Base-by-base conservation (phyloP, 2,797 vertebrate species). In the Myotis daubentonii region DNA sequence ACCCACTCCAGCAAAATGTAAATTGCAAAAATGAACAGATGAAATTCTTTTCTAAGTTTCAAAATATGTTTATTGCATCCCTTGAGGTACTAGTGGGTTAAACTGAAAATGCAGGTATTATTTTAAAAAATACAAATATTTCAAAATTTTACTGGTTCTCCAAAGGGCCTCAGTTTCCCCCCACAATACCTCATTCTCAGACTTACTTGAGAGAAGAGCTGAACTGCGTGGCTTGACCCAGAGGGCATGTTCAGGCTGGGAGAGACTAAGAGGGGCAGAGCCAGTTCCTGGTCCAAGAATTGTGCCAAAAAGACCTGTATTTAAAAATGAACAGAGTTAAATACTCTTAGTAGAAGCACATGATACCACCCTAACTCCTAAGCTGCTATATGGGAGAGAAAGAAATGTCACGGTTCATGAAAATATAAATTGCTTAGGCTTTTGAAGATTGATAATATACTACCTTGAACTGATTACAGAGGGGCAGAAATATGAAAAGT, bases 381-480 rank as follows among this genome's bases (percentile, higher is more conserved):
- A 95, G 83, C 65, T 87, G 57, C 72, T 83, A 2, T 62, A n/a
- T 6, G 28, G 11, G 91, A 87, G 74, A 94, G 49, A 70, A 62
- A 72, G 57, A 89, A 57, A 87, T 79, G 89, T 95, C 33, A 57
- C 79, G 74, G 62, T 91, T 89, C 81, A 87, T 9, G 55, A 87
- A 87, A 93, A 83, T 71, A 30, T n/a, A 89, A 89, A 89, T 91
- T 85, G 47, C 87, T 94, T 36, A 80, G 10, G 22, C 16, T 74
- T 91, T 81, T 93, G 23, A 33, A 93, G 71, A 94, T 92, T 92
- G 82, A 87, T 79, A 86, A 62, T 44, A 28, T 75, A 80, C 65
- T 66, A 91, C 55, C 86, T 94, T 92, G 91, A 94, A 96, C 86
- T 94, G 74, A 95, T 78, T 81, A 65, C 44, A 55, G 83, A 49